Evolutionary conservation across 2,797 vertebrate species (phyloP).

Genomic region (Clarias platycephalus): DNA sequence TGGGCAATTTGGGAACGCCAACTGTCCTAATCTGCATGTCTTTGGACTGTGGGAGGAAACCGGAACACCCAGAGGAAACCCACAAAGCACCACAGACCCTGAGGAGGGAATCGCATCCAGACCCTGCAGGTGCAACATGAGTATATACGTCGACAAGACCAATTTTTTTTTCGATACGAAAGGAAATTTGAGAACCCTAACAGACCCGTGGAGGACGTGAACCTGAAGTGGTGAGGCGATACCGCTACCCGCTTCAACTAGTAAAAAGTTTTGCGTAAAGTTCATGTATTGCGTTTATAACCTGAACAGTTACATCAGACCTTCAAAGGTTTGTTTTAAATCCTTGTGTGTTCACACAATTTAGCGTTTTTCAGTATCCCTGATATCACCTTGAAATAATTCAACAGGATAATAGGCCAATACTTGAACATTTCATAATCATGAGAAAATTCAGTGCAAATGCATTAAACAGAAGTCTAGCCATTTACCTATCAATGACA

Average conservation of each 20-base stretch:
- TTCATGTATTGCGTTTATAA: neutral
- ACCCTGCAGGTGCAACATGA: no score
- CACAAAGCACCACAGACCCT: no score
- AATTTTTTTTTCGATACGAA: neutral
- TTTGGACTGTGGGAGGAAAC: no score
- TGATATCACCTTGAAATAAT: neutral
- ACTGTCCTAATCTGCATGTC: no score
- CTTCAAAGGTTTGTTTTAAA: neutral
- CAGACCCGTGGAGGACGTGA: neutral
- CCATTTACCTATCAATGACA: no score
- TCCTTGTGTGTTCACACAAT: neutral
- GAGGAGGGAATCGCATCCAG: no score
- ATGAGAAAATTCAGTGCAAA: neutral
- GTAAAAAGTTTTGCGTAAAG: neutral
- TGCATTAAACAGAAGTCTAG: no score
- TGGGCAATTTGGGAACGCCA: no score
- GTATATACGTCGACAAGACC: neutral
- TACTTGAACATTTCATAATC: neutral
- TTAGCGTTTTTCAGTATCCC: neutral
- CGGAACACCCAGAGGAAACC: no score
- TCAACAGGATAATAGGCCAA: neutral
- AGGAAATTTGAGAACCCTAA: neutral
- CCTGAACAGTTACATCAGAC: neutral
- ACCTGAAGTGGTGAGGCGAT: neutral
- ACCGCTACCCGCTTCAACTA: neutral